Evolutionary conservation across 37 sponge, comb jelly and placozoan genomes (phyloP).

Genomic region (Tethya wilhelma): DNA sequence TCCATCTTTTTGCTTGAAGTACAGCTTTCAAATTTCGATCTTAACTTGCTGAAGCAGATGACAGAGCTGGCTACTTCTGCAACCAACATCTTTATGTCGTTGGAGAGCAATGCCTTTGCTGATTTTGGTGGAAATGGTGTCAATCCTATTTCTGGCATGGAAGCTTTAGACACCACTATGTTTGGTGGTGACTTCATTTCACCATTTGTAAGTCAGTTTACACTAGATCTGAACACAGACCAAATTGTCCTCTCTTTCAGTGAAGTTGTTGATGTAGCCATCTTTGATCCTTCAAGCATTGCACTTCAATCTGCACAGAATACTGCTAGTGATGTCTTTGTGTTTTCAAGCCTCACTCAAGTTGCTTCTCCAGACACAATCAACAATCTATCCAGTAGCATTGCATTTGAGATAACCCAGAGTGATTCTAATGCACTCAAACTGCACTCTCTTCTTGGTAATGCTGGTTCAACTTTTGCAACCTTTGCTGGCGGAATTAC

Average conservation of each 20-base stretch:
- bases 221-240: constrained; percentile 74
- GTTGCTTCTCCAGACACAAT: constrained; percentile 10
- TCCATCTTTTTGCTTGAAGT: constrained; percentile 76
- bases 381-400: constrained; percentile 57
- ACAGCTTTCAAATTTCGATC: constrained; percentile 67
- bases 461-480: constrained; percentile 63
- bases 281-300: constrained; percentile 63
- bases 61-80: constrained; percentile 65
- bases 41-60: constrained; percentile 72
- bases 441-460: constrained; percentile 36
- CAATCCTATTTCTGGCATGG: constrained; percentile 68
- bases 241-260: constrained; percentile 58
- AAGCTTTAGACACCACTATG: constrained; percentile 51
- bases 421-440: constrained; percentile 67
- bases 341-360: constrained; percentile 25
- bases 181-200: constrained; percentile 61
- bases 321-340: constrained; percentile 18
- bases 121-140: constrained; percentile 84
- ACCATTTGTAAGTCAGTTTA: constrained; percentile 57
- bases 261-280: constrained; percentile 61
- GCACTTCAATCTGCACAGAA: constrained; percentile 52
- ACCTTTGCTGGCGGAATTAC: constrained; percentile 49
- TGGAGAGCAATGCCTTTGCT: constrained; percentile 50
- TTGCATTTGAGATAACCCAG: constrained; percentile 37
- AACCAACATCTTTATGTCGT: constrained; percentile 54